phyloP scores from a whole-genome alignment of 35 echinoderm and acorn worm genomes.

The Patiria miniata region DNA sequence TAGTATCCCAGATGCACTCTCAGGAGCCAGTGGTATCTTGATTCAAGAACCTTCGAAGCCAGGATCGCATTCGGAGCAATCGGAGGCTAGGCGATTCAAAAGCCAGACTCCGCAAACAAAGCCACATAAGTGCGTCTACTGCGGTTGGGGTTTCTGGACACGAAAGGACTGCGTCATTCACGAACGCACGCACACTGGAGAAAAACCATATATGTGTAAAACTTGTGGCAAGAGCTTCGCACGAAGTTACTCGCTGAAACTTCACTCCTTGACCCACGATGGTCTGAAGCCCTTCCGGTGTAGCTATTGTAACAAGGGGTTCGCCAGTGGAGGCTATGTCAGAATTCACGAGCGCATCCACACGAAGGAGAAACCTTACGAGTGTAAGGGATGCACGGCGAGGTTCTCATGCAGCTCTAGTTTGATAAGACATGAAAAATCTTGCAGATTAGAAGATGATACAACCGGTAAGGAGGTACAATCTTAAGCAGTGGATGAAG shows the following conservation, averaged over 20 bases:
- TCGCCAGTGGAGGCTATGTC: slow-evolving; percentile 11
- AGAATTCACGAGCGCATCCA: slow-evolving; percentile 65
- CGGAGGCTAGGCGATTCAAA: neutral
- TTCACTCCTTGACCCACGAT: slow-evolving; percentile 59
- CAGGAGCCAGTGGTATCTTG: too few relatives aligned
- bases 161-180: slow-evolving; percentile 20
- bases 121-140: slow-evolving; percentile 47
- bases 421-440: slow-evolving; percentile 36
- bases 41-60: neutral
- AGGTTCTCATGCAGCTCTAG: slow-evolving; percentile 30
- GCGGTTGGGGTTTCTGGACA: slow-evolving; percentile 36
- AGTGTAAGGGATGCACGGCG: slow-evolving; percentile 55
- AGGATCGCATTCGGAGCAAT: neutral
- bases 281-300: slow-evolving; percentile 58
- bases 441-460: neutral
- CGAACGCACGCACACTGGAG: slow-evolving; percentile 67
- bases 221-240: slow-evolving; percentile 67
- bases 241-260: slow-evolving; percentile 37
- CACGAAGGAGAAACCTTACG: slow-evolving; percentile 67
- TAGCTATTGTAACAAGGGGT: slow-evolving; percentile 61
- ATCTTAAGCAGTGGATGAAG: too few relatives aligned
- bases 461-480: too few relatives aligned
- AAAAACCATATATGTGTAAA: slow-evolving; percentile 66
- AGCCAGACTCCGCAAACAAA: neutral
- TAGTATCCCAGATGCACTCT: too few relatives aligned